phyloP scores from a whole-genome alignment of 1,140 invertebrate species.

The Chironomus striatipennis region DNA sequence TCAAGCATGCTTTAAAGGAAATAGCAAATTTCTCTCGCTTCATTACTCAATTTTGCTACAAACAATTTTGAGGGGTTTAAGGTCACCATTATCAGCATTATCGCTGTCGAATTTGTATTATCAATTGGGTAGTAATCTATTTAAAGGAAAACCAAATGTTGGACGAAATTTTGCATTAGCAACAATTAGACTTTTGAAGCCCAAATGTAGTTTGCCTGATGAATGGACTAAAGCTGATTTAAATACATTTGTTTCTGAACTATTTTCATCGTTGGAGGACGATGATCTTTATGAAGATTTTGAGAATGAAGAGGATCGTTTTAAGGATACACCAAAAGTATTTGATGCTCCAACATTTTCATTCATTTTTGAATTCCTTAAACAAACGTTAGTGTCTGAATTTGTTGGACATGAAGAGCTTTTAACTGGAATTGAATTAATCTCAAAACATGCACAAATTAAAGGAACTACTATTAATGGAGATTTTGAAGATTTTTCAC shows the following conservation, averaged over 20 bases:
- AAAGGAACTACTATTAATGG: constrained; percentile 41
- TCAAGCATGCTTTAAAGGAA: constrained; percentile 50
- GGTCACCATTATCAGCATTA: constrained; percentile 61
- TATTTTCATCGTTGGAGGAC: constrained; percentile 28
- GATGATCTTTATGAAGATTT: constrained; percentile 8
- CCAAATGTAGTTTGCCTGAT: constrained; percentile 65
- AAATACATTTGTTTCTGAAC: constrained; percentile 33
- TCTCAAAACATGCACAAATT: constrained; percentile 61
- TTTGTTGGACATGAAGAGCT: constrained; percentile 48
- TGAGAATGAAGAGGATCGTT: constrained; percentile 27
- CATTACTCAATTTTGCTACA: constrained; percentile 54
- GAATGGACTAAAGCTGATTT: constrained; percentile 71
- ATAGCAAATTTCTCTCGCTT: constrained; percentile 50
- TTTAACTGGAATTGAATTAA: constrained; percentile 56
- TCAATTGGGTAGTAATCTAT: constrained; percentile 46
- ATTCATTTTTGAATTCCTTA: constrained; percentile 74
- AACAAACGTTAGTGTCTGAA: constrained; percentile 47
- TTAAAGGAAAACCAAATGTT: constrained; percentile 42
- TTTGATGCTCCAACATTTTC: constrained; percentile 68
- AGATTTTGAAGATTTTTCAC: constrained; percentile 45
- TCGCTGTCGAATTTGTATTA: constrained; percentile 52
- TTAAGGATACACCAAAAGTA: constrained; percentile 29
- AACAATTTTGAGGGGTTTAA: constrained; percentile 51
- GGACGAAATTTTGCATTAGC: constrained; percentile 54
- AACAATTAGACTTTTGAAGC: constrained; percentile 60